Base-by-base conservation (phyloP, 2,888 invertebrate genomes). In the Philhelius pedissequus region DNA sequence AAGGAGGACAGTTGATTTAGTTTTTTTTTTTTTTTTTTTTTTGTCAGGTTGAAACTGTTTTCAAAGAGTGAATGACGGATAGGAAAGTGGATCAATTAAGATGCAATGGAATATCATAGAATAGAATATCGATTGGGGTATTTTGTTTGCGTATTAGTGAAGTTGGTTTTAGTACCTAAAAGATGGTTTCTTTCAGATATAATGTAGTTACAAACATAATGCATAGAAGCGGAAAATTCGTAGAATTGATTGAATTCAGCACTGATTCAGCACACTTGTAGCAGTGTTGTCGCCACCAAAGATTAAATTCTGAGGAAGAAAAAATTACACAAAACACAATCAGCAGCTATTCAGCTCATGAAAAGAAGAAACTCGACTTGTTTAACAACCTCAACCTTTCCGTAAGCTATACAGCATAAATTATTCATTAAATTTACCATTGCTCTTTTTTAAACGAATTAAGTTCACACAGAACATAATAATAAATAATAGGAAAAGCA, bases 1-100 rank as follows among this genome's bases (percentile, higher is more conserved):
- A 48, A 70, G 38, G 13, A 54, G 30, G 58, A 32, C n/a, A n/a
- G n/a, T n/a, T 70, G 66, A 75, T 80, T 43, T 58, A 70, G 50
- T 50, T 58, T 60, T 71, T 54, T 25, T 70, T 48, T 18, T 60
- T 20, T 38, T 27, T 25, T 13, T 22, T 9, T 20, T 54, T 13
- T 25, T 25, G 11, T 18, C 15, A 27, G 13, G 18, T 32, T 13
- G 11, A 54, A 30, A 32, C 20, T 2, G 32, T 15, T 60, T 20
- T 20, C 30, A 20, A 48, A 4, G 30, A 62, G 20, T 20, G 27
- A 20, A 45, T 20, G 62, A 62, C 13, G 11, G 20, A 62, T 45
- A 13, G 45, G 62, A 45, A 62, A 45, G 62, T 45, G 8, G 45
- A 62, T 60, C 25, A 56, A 35, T 56, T 56, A 38, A 40, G 38